A percentile compares a stretch with the other conserved stretches of the same genome.
Evolutionary conservation across 2,888 invertebrate species (phyloP).

Genomic region (Anthophora plumipes): DNA sequence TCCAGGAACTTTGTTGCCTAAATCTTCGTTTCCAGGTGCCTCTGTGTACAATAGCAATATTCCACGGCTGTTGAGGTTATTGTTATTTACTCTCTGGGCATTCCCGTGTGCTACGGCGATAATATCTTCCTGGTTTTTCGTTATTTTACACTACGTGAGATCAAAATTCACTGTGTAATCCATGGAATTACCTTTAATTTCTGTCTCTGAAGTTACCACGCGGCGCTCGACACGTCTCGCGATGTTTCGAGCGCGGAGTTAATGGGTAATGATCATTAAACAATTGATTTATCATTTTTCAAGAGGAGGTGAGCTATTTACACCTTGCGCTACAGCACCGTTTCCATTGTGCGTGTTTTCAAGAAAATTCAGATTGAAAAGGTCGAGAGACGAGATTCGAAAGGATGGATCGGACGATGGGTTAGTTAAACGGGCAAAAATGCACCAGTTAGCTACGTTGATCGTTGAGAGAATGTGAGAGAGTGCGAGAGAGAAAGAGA

Average conservation of each 20-base stretch:
- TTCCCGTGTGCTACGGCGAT: constrained; percentile 57
- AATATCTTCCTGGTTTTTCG: constrained; percentile 30
- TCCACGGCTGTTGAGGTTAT: constrained; percentile 59
- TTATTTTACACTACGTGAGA: too few relatives aligned
- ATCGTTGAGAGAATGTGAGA: constrained; percentile 75
- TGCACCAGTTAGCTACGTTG: constrained; percentile 72
- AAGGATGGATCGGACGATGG: constrained; percentile 72
- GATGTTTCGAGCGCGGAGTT: constrained; percentile 72
- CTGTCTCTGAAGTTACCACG: constrained; percentile 77
- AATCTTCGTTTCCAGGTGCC: constrained; percentile 61
- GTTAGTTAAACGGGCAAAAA: constrained; percentile 77
- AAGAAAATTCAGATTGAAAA: constrained; percentile 67
- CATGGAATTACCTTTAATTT: constrained; percentile 73
- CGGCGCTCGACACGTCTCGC: constrained; percentile 73
- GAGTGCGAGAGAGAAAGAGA: constrained; percentile 66
- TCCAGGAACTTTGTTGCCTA: too few relatives aligned
- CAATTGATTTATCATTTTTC: constrained; percentile 75
- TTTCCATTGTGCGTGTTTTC: constrained; percentile 68
- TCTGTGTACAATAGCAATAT: constrained; percentile 54
- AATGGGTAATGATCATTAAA: constrained; percentile 72
- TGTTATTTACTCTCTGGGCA: constrained; percentile 66
- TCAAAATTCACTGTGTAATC: constrained; percentile 52
- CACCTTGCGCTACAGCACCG: constrained; percentile 76
- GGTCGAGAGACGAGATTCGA: constrained; percentile 55
- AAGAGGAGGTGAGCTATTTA: constrained; percentile 67